phyloP scores from a whole-genome alignment of 2,113 vertebrate genomes.

The Daboia siamensis region DNA sequence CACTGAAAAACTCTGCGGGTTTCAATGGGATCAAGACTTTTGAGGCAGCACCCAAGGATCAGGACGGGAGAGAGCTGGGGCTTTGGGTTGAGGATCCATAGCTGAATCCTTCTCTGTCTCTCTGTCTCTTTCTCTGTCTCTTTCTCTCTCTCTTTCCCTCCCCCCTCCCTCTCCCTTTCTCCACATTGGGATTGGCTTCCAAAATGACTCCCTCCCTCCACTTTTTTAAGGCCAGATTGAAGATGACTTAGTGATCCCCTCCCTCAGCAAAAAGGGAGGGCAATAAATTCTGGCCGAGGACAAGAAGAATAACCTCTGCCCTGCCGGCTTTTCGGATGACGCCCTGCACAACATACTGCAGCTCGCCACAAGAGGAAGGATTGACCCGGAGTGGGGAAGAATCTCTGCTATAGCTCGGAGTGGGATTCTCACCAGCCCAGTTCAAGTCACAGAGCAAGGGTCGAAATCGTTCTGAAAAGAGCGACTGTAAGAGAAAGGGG shows the following conservation, averaged over 20 bases:
- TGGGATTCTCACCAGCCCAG: slow-evolving; percentile 64
- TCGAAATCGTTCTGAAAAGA: slow-evolving; percentile 88
- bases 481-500: slow-evolving; percentile 87
- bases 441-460: slow-evolving; percentile 87
- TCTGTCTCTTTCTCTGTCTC: fast-evolving
- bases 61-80: neutral
- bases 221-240: slow-evolving; percentile 30
- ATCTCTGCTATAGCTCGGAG: slow-evolving; percentile 72
- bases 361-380: slow-evolving; percentile 65
- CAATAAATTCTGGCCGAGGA: slow-evolving; percentile 85
- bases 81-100: neutral
- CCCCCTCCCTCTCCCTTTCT: neutral
- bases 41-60: neutral
- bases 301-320: slow-evolving; percentile 88
- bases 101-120: neutral
- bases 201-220: neutral
- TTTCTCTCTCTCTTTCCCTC: too few relatives aligned
- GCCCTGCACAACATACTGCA: slow-evolving; percentile 67
- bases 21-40: neutral
- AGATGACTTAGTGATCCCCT: slow-evolving; percentile 73
- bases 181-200: neutral
- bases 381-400: slow-evolving; percentile 56
- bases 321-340: slow-evolving; percentile 74
- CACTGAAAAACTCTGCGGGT: neutral
- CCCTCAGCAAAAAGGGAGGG: slow-evolving; percentile 72